Conservation (phyloP, 2,888 invertebrate genomes). For the Syritta pipiens region DNA sequence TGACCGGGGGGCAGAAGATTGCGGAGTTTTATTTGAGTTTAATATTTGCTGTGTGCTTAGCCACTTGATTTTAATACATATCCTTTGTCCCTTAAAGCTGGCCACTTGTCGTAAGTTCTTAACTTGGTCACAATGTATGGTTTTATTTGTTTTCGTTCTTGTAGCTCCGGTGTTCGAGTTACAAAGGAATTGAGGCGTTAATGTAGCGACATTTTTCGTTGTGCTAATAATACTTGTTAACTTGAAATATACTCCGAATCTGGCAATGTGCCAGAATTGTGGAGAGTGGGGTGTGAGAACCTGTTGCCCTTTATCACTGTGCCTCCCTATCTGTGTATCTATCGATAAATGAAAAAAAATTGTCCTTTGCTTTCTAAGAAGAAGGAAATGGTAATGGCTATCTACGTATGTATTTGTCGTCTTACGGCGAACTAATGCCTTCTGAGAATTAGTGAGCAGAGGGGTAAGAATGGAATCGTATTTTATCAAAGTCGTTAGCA, state of each 20-base stretch:
- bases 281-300: not conserved
- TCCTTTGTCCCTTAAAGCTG: not conserved
- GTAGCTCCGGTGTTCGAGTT: too few species aligned
- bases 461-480: not conserved
- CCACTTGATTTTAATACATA: constrained; percentile 37
- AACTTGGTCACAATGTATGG: not conserved
- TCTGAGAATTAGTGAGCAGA: constrained; percentile 14
- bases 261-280: constrained; percentile 15
- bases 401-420: too few species aligned
- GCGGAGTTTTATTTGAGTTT: constrained; percentile 37
- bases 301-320: constrained; percentile 16
- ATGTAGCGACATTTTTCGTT: constrained; percentile 2
- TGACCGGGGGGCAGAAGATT: not conserved
- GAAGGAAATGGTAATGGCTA: constrained; percentile 1
- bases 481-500: constrained; percentile 54
- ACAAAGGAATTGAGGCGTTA: too few species aligned
- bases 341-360: constrained; percentile 8
- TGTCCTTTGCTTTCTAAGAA: not conserved
- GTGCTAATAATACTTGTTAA: constrained; percentile 35
- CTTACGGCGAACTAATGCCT: too few species aligned
- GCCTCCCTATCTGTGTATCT: not conserved
- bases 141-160: not conserved
- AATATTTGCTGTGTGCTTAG: constrained; percentile 53
- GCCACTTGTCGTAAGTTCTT: constrained; percentile 4
- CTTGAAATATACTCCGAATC: too few species aligned